Base-by-base conservation (phyloP, 2,797 vertebrate species). In the Myiothlypis chrysogaster region DNA sequence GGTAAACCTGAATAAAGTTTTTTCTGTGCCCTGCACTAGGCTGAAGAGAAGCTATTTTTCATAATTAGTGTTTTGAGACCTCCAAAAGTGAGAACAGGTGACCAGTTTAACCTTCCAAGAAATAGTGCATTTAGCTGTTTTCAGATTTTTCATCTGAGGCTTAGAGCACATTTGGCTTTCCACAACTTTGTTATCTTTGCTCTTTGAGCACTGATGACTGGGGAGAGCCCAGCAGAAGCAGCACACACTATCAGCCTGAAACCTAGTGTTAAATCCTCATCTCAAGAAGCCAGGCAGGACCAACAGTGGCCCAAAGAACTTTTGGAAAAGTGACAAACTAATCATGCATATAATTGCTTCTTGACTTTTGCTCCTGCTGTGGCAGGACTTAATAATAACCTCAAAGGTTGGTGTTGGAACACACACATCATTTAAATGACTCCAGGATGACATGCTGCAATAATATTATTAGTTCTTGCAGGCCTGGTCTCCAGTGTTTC, bases 341-440 rank as follows among this genome's bases (percentile, higher is more conserved):
- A 98, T 98, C 98, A 98, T 98, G 98, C 98, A 98, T 98, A 99
- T 99, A 99, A 99, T 99, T 98, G 98, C 98, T 98, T 99, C 98
- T 98, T 99, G 98, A 98, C 98, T 98, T 98, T 97, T 98, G 91
- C 92, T 96, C 80, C 83, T 94, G 80, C 91, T 81, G 68, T 90
- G 84, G 46, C 91, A 95, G 83, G 81, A 89, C 84, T 96, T 95
- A 93, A 95, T 96, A 94, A 96, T 90, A 94, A 82, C 80, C 88
- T 91, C 93, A 95, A 96, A 94, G 91, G 91, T 93, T 95, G 92
- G 71, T 76, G 53, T 59, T 85, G 90, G 89, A 93, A 94, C 65
- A 87, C 85, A 93, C 91, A 83, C 63, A 84, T 91, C 80, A 93
- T 80, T 92, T 92, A 85, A 96, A 96, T 34, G 39, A 92, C 87